phyloP scores from a whole-genome alignment of 2,888 invertebrate genomes.

The Hydropsyche betteni region DNA sequence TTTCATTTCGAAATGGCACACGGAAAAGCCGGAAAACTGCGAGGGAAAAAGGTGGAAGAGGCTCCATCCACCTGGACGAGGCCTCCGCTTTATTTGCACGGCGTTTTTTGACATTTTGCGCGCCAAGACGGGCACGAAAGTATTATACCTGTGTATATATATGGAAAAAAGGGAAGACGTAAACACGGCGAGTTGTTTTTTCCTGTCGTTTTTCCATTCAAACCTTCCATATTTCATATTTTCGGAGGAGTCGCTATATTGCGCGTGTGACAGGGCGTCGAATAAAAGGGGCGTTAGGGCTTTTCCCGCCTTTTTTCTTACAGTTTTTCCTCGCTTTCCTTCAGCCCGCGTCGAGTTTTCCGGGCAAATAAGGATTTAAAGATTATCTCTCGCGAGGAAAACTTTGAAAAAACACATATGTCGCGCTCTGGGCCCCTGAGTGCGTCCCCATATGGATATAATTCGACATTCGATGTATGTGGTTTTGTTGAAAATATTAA shows the following conservation, averaged over 20 bases:
- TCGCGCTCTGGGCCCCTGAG: no score
- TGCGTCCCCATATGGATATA: no score
- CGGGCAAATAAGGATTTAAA: slow-evolving; percentile 22
- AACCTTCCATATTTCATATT: slow-evolving; percentile 36
- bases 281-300: slow-evolving; percentile 24
- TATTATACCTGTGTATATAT: no score
- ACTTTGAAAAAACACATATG: no score
- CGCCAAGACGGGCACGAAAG: no score
- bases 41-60: not conserved
- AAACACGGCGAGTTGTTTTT: slow-evolving; percentile 35
- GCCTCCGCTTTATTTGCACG: slow-evolving; percentile 2
- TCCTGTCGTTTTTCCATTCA: slow-evolving; percentile 36
- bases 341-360: not conserved
- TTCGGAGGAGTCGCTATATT: slow-evolving; percentile 10
- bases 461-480: no score
- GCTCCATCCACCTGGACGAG: not conserved
- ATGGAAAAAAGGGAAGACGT: slow-evolving; percentile 6
- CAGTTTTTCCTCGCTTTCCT: not conserved
- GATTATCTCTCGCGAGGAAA: slow-evolving; percentile 16
- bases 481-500: no score
- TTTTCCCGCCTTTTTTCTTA: not conserved
- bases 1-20: no score
- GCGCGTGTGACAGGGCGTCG: not conserved
- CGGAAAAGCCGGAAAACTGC: no score
- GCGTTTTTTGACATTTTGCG: slow-evolving; percentile 25